Evolutionary conservation across 2,113 vertebrate genomes (phyloP), one percentile per base, ranked within the genome.

Genomic region (Cryptomyrus ogoouensis): DNA sequence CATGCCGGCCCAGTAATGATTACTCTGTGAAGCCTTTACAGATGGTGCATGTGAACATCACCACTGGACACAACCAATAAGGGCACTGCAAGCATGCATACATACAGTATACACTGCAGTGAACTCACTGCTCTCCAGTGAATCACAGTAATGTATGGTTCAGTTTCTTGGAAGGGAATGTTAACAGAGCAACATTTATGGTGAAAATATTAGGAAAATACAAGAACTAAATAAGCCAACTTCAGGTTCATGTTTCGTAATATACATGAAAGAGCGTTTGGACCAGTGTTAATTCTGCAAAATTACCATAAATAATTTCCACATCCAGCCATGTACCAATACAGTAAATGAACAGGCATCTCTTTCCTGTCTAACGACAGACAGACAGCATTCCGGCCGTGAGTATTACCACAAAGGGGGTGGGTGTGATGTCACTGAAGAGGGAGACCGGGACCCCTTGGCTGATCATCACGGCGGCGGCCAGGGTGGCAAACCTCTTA

Each of bases 371-470:
- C n/a, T 70, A 70, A 17, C 3, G 31, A 83, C 17, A 83, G 9
- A 46, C 31, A 83, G 42, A 85, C 24, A 17, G 24, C 47, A 87
- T 87, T 87, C 4, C 1, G 1, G 42, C 31, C 13, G 6, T 5
- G 3, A 13, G 21, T 24, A 39, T 47, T 95, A 99, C 98, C 96
- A 99, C 98, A 92, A 99, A 98, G 15, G 98, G 98, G n/a, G 98
- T 99, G 9, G 98, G 98, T 9, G 97, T 97, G 93, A 99, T 97
- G 89, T 95, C 95, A 90, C 96, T 96, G 93, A 99, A 99, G 17
- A 99, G 96, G 93, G 98, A 94, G 56, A 99, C 98, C 1, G 97
- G 98, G 84, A 99, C 92, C 21, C 97, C 97, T 87, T 95, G 96
- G 93, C 96, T 97, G 93, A 97, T 94, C 83, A 99, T 97, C 0